These are phyloP conservation scores for Rotaria macrura DNA, from an alignment of 2,888 invertebrate species.

Conservation along the genomic window DNA sequence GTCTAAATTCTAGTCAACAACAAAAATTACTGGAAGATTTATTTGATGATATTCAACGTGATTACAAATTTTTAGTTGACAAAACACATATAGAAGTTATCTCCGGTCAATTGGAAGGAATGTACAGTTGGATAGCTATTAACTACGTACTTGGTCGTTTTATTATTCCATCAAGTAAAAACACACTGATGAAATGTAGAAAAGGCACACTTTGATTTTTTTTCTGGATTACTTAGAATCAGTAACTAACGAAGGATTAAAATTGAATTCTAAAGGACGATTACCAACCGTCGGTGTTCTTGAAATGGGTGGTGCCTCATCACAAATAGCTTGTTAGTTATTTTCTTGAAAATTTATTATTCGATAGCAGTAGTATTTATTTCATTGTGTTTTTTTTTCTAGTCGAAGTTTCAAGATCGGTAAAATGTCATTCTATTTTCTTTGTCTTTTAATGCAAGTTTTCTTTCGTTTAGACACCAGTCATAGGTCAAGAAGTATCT, in stretches of 20 bases:
- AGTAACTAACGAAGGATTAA: no score
- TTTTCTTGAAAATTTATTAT: neutral
- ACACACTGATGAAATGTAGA: no score
- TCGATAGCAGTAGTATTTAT: neutral
- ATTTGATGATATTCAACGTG: constrained; percentile 47
- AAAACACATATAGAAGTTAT: constrained; percentile 53
- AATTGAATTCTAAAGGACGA: constrained; percentile 16
- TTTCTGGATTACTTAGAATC: neutral
- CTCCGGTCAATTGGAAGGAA: constrained; percentile 54
- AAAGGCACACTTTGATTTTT: neutral
- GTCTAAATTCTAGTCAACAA: constrained; percentile 39
- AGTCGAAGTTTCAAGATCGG: neutral
- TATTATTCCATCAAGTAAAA: neutral
- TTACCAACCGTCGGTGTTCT: constrained; percentile 52
- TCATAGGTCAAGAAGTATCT: constrained; percentile 39
- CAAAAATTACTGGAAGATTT: constrained; percentile 45
- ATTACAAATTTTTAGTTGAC: constrained; percentile 51
- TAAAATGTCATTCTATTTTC: neutral
- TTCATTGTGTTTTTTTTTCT: neutral
- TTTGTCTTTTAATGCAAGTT: neutral
- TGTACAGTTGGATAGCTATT: constrained; percentile 55
- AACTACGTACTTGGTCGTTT: constrained; percentile 53
- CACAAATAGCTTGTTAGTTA: constrained; percentile 51
- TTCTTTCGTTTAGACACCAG: constrained; percentile 26
- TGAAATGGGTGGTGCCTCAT: constrained; percentile 55